phyloP scores from a whole-genome alignment of 1,140 invertebrate species.

The Brachionus angularis region DNA sequence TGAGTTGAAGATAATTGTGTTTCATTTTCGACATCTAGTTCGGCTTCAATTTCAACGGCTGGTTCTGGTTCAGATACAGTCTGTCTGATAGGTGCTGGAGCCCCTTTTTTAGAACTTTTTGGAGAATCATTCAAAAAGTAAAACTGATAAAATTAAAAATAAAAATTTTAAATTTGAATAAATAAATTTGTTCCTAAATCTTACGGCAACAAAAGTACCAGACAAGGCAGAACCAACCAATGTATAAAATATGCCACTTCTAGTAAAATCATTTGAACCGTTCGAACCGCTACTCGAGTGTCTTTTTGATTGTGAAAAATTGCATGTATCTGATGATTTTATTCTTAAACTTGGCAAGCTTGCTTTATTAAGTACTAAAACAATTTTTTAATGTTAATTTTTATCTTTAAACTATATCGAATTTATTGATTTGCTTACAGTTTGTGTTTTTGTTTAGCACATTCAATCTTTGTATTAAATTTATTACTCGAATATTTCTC shows the following conservation, averaged over 20 bases:
- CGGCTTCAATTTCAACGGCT: too few relatives aligned
- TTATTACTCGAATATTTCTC: constrained; percentile 28
- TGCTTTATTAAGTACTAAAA: not conserved
- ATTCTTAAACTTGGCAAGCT: not conserved
- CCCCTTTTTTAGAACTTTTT: too few relatives aligned
- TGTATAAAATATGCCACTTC: constrained; percentile 7
- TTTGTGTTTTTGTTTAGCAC: constrained; percentile 4
- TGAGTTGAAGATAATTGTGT: too few relatives aligned
- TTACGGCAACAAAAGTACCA: not conserved
- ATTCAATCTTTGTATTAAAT: constrained; percentile 12
- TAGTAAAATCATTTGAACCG: not conserved
- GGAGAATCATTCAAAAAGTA: too few relatives aligned
- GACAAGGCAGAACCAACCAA: not conserved
- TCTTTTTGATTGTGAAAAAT: constrained; percentile 7
- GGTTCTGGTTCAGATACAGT: too few relatives aligned
- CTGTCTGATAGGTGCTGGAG: too few relatives aligned
- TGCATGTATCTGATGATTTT: not conserved
- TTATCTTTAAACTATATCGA: too few relatives aligned
- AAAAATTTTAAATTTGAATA: too few relatives aligned
- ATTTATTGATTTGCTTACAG: too few relatives aligned
- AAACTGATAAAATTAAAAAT: too few relatives aligned
- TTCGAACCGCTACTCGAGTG: constrained; percentile 1
- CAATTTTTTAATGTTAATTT: not conserved
- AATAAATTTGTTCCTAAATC: too few relatives aligned
- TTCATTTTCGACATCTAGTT: too few relatives aligned